Evolutionary conservation across 1,140 invertebrate species (phyloP).

Genomic region (Drosophila miranda): DNA sequence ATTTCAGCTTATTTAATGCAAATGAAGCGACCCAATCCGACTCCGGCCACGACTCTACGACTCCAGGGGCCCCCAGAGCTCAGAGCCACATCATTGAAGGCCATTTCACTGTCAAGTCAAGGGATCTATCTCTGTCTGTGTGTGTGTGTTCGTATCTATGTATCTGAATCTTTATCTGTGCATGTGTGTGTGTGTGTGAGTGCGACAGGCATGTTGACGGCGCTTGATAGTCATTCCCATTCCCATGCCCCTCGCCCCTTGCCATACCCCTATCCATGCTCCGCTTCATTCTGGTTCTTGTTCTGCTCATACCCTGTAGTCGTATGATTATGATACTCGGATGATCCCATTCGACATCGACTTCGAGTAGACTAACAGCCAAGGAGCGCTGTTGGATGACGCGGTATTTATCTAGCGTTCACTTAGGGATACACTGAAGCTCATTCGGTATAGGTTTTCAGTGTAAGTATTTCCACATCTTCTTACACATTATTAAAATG

Average conservation of each 20-base stretch:
- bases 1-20: slow-evolving; percentile 82
- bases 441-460: no score
- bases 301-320: no score
- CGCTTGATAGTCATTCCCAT: slow-evolving; percentile 41
- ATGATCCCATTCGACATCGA: no score
- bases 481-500: no score
- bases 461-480: no score
- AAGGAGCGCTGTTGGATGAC: no score
- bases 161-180: slow-evolving; percentile 3
- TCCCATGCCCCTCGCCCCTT: slow-evolving; percentile 4
- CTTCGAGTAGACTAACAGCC: no score
- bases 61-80: no score
- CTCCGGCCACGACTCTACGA: no score
- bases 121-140: slow-evolving; percentile 18
- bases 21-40: slow-evolving; percentile 72
- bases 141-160: slow-evolving; percentile 6
- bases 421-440: no score
- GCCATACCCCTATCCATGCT: slow-evolving; percentile 8
- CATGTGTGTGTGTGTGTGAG: slow-evolving; percentile 11
- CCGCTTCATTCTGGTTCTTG: neutral
- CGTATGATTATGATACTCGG: no score
- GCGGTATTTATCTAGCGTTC: no score
- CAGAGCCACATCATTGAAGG: slow-evolving; percentile 17
- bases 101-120: slow-evolving; percentile 69
- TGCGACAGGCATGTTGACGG: slow-evolving; percentile 50